Percentiles rank a stretch among this genome's conserved stretches.
Conservation (phyloP, 1,140 invertebrate genomes). For the Dendroctonus ponderosae region DNA sequence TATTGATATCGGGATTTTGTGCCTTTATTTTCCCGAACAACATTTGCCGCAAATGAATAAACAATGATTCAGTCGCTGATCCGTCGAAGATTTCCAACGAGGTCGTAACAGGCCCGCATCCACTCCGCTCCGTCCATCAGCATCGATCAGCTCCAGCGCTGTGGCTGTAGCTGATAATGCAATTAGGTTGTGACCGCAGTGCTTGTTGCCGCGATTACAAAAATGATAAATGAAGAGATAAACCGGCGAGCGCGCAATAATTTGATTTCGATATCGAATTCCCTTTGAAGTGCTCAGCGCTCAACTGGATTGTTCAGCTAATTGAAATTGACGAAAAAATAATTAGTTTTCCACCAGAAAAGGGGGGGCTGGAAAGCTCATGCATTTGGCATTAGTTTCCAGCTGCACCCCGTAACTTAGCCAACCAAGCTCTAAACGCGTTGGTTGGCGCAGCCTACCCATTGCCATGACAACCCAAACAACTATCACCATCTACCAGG, state of each 20-base stretch:
- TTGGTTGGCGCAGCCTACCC: no score
- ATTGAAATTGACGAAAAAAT: slow-evolving; percentile 51
- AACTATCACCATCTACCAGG: no score
- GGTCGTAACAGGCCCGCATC: no score
- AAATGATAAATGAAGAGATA: slow-evolving; percentile 45
- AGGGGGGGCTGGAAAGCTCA: slow-evolving; percentile 4
- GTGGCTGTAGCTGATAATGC: no score
- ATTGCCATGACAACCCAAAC: no score
- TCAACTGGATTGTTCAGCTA: slow-evolving; percentile 43
- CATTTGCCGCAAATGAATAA: slow-evolving; percentile 7
- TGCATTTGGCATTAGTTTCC: no score
- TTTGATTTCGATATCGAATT: slow-evolving; percentile 49
- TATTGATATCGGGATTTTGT: slow-evolving; percentile 3
- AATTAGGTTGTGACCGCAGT: no score
- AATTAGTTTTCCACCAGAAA: slow-evolving; percentile 43
- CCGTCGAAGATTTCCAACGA: background rate
- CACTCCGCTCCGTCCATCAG: no score
- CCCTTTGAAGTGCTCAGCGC: slow-evolving; percentile 43
- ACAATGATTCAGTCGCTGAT: slow-evolving; percentile 6
- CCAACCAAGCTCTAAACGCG: no score
- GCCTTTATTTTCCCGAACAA: slow-evolving; percentile 1
- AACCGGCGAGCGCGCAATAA: slow-evolving; percentile 43
- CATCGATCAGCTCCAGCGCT: no score
- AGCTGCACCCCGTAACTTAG: no score
- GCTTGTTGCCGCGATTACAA: slow-evolving; percentile 8